Evolutionary conservation across 2,797 vertebrate species (phyloP), one percentile per base, ranked within the genome.

Genomic region (Lepus oiostolus): DNA sequence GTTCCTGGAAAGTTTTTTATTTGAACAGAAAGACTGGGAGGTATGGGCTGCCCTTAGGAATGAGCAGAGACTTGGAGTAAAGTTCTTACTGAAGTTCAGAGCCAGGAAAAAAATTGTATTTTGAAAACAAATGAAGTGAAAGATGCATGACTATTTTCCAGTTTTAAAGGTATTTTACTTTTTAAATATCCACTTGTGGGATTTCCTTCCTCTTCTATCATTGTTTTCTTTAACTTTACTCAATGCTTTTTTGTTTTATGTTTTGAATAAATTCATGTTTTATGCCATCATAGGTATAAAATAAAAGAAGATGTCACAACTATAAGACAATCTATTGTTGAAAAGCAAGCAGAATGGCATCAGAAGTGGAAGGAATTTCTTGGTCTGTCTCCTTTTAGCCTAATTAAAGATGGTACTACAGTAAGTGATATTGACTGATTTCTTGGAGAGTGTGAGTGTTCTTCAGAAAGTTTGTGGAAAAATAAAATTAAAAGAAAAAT

Each of bases 361-460:
- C 97, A 72, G 9, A 99, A 99, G 92, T 99, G 99, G 99, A 92
- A 96, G 93, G 98, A 92, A 0, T 96, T 90, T 81, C 98, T 99
- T 85, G 98, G 96, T 21, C 75, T 95, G 1, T 97, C 96, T 22
- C 98, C 99, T 32, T 98, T 99, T 2, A 63, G 91, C 58, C 97
- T 98, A 28, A 97, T 98, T 70, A 98, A 98, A 11, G 82, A 96
- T 77, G 96, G 98, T 54, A 82, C 98, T 95, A 96, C 97, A 85
- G 99, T 99, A 98, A 99, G 99, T 99, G 71, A 28, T 62, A 4
- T 30, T 77, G 52, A 84, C 21, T 93, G 87, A 65, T 24, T 19
- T 80, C 85, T 94, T 76, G 63, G 60, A 88, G 58, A 84, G 9
- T 88, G 19, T 58, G 54, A 21, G 54, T 17, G 19, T 58, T 47